Base-by-base conservation (phyloP, 2,888 invertebrate species). In the Andrena chrysosceles region DNA sequence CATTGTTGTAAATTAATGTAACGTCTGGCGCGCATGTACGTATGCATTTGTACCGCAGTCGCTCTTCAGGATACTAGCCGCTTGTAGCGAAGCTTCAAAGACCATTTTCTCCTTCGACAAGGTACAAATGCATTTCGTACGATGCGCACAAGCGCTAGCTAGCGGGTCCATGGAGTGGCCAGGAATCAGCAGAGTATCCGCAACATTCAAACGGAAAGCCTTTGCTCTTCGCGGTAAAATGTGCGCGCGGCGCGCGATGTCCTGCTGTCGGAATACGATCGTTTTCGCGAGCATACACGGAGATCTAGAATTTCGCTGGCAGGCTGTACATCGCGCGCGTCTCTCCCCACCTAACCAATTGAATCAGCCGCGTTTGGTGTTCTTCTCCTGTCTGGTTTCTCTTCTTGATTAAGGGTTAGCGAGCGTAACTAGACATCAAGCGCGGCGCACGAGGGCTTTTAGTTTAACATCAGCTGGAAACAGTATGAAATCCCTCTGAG, bases 161-260 rank as follows among this genome's bases (percentile, higher is more conserved):
- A 81, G 88, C 86, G 90, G 92, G 91, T 93, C 90, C 87, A 84
- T 90, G 91, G 92, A 93, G 91, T 92, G 89, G 90, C 85, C 88
- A 90, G 91, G 91, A 72, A 76, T 29, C 59, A 87, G 78, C 75
- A 73, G 71, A 77, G 83, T 87, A 76, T 85, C 77, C 77, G 73
- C 86, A 85, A 81, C 78, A 83, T 66, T 83, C 66, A 66, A 77
- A 89, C 91, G 91, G 91, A 91, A 92, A 90, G 91, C 90, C 90
- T 85, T 91, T 90, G 90, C 89, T 90, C 85, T 78, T 89, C 89
- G 89, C 83, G 62, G 84, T 67, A 81, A 86, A 84, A 85, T 75
- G 81, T 79, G 82, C 84, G 93, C 92, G 92, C 91, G 89, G 81
- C 89, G 91, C 87, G 89, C 88, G 87, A 86, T 89, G 81, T 79